These are phyloP conservation scores for Takifugu flavidus DNA, from an alignment of 2,113 vertebrate genomes.

Conservation along the genomic window DNA sequence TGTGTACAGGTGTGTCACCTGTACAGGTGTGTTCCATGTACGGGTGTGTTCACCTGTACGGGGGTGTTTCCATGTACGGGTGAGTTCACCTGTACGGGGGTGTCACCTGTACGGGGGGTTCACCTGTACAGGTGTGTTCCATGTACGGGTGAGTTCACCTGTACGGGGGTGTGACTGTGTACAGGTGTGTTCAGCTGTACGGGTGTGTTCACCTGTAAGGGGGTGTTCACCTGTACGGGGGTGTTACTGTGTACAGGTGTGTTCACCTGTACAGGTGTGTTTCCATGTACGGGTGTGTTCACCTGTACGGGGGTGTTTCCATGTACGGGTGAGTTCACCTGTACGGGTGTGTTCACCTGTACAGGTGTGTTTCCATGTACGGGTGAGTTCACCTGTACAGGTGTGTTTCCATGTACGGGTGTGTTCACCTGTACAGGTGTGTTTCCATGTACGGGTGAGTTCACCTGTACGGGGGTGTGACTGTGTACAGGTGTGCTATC, in stretches of 20 bases:
- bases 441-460: background rate
- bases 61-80: too few species aligned
- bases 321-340: too few species aligned
- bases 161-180: background rate
- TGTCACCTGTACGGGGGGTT: conserved; percentile 1
- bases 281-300: too few species aligned
- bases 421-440: background rate
- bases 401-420: background rate
- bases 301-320: too few species aligned
- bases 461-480: background rate
- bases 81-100: too few species aligned
- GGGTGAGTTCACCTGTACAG: conserved; percentile 62
- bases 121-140: background rate
- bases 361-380: background rate
- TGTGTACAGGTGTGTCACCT: too few species aligned
- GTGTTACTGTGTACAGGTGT: too few species aligned
- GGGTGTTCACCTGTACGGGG: too few species aligned
- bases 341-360: background rate
- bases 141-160: background rate
- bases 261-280: too few species aligned
- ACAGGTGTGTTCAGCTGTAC: background rate
- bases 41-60: too few species aligned
- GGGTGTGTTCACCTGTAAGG: too few species aligned
- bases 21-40: too few species aligned
- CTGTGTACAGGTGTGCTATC: background rate